Percentiles rank a stretch among this genome's conserved stretches.
These are phyloP conservation scores for Phaethornis superciliosus DNA, from an alignment of 2,113 vertebrate species.

Conservation along the genomic window DNA sequence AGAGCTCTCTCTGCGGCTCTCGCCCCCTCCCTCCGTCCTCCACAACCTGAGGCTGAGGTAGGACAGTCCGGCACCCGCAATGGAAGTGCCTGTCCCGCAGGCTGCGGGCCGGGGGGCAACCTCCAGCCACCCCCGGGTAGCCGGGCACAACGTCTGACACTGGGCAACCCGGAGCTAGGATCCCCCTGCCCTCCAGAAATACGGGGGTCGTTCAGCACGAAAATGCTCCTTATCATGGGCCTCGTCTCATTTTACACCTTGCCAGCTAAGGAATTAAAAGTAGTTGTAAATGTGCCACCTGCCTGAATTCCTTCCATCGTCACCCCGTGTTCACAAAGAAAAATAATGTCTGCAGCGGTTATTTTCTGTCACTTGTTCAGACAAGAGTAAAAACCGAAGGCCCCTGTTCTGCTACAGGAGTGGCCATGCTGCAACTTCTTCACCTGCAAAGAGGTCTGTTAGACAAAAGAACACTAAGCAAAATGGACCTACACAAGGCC, in stretches of 20 bases:
- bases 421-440: neutral
- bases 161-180: neutral
- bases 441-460: neutral
- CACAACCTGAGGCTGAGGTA: neutral
- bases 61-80: neutral
- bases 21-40: neutral
- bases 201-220: fast-evolving
- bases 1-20: neutral
- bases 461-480: neutral
- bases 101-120: neutral
- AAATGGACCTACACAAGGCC: neutral
- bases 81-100: neutral
- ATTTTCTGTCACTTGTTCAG: neutral
- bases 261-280: neutral
- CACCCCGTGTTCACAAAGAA: neutral
- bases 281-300: neutral
- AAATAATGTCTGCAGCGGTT: neutral
- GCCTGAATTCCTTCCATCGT: neutral
- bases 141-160: neutral
- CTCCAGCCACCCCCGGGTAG: no score
- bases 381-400: neutral
- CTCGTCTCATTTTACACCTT: neutral
- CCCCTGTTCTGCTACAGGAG: neutral
- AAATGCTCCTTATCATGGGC: fast-evolving
- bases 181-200: neutral